Percentiles rank a stretch among this genome's conserved stretches.
Evolutionary conservation across 2,888 invertebrate genomes (phyloP).

Genomic region (Brachyptera risi): DNA sequence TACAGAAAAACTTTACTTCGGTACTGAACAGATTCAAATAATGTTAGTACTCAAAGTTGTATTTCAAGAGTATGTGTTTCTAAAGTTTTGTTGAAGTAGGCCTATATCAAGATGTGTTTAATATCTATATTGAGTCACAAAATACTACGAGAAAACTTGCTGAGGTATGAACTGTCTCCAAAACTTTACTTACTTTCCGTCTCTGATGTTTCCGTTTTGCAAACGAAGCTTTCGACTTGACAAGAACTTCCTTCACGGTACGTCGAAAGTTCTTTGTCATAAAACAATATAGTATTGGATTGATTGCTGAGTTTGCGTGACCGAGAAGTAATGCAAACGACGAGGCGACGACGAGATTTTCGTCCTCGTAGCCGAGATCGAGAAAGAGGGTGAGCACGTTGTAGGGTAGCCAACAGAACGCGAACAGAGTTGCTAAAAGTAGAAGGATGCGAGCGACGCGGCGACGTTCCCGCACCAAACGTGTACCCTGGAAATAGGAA

Average conservation of each 20-base stretch:
- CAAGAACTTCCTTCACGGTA: constrained; percentile 57
- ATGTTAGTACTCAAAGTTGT: too few species aligned
- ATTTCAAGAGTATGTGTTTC: too few species aligned
- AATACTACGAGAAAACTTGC: too few species aligned
- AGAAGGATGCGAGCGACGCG: constrained; percentile 72
- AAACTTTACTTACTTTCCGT: constrained; percentile 38
- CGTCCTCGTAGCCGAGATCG: constrained; percentile 47
- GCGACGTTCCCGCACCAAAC: constrained; percentile 64
- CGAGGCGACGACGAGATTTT: constrained; percentile 39
- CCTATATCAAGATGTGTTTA: too few species aligned
- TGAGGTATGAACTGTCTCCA: too few species aligned
- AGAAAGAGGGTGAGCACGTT: constrained; percentile 63
- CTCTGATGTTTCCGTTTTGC: constrained; percentile 36
- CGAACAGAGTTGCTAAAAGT: constrained; percentile 68
- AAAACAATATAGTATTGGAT: constrained; percentile 71
- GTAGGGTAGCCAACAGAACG: constrained; percentile 75
- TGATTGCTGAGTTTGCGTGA: constrained; percentile 71
- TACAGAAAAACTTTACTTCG: too few species aligned
- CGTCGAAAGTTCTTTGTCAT: constrained; percentile 69
- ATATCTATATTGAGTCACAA: too few species aligned
- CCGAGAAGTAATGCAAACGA: constrained; percentile 67
- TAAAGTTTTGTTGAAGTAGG: too few species aligned
- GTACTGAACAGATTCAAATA: too few species aligned
- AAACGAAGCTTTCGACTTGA: constrained; percentile 28
- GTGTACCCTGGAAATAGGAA: constrained; percentile 50